Conservation (phyloP, 1,140 invertebrate species). For the Lordiphosa collinella region DNA sequence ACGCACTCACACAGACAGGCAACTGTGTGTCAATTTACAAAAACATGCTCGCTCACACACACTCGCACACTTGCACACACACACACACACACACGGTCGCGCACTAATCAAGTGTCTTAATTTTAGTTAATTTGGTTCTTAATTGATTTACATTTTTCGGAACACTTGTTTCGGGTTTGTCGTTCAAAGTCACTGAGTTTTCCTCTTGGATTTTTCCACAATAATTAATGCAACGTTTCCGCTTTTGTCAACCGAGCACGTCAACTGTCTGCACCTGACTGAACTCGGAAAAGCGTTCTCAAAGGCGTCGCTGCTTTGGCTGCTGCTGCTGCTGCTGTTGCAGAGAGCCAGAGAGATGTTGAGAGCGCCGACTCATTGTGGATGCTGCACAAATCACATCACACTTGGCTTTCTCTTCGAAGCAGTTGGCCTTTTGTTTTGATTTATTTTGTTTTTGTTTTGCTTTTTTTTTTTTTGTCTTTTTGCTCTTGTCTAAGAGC, state of each 20-base stretch:
- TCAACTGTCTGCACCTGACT: conserved; percentile 79
- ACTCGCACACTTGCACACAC: conserved; percentile 23
- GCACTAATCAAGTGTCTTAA: conserved; percentile 18
- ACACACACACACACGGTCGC: conserved; percentile 28
- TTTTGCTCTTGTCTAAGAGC: conserved; percentile 42
- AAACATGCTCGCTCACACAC: conserved; percentile 31
- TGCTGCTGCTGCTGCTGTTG: conserved; percentile 8
- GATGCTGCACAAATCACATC: conserved; percentile 48
- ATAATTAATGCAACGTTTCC: conserved; percentile 34
- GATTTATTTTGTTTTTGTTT: conserved; percentile 69
- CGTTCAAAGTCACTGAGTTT: too few species aligned
- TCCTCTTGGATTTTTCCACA: conserved; percentile 15
- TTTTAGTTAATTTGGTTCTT: conserved; percentile 12
- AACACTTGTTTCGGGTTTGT: conserved; percentile 9
- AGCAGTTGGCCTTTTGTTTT: conserved; percentile 46
- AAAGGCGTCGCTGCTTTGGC: conserved; percentile 23
- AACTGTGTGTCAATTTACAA: background rate
- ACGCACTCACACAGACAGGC: conserved; percentile 12
- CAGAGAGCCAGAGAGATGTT: conserved; percentile 31
- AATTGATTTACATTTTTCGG: conserved; percentile 21
- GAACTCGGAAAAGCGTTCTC: conserved; percentile 27
- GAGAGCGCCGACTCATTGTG: conserved; percentile 55
- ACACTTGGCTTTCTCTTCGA: conserved; percentile 9
- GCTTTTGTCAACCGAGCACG: conserved; percentile 76
- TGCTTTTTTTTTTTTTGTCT: conserved; percentile 6